These are phyloP conservation scores for Limnothrissa miodon DNA, from an alignment of 2,113 vertebrate genomes.

Conservation along the genomic window DNA sequence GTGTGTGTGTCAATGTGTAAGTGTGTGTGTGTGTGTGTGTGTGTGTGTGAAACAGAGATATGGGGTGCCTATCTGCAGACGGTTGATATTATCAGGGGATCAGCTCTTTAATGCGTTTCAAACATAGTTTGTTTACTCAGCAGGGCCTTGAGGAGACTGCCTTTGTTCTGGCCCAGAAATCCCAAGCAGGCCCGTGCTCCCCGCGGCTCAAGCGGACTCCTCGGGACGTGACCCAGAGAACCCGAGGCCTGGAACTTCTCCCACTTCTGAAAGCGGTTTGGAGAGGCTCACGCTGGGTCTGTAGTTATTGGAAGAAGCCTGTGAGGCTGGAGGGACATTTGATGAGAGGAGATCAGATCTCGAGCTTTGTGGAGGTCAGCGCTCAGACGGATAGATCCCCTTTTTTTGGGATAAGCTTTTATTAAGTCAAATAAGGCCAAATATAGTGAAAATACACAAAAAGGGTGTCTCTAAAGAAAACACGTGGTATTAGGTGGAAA, in stretches of 20 bases:
- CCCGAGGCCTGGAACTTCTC: not conserved
- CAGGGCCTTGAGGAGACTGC: constrained; percentile 23
- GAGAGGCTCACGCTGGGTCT: not conserved
- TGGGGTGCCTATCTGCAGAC: constrained; percentile 15
- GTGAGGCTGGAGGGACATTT: not conserved
- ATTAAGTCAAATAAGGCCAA: not conserved
- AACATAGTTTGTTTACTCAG: constrained; percentile 41
- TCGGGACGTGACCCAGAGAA: not conserved
- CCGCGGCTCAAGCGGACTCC: not conserved
- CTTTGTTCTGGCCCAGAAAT: constrained; percentile 32
- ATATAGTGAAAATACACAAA: not conserved
- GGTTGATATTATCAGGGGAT: constrained; percentile 40
- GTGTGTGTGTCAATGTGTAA: not conserved
- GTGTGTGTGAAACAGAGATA: not conserved
- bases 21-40: not conserved
- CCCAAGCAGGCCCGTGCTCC: not conserved
- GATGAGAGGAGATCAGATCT: not conserved
- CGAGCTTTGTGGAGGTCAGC: not conserved
- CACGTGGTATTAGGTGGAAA: no score
- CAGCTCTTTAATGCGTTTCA: constrained; percentile 38
- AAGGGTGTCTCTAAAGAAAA: not conserved
- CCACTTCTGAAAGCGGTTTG: not conserved
- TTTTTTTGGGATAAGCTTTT: not conserved
- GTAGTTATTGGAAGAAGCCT: not conserved
- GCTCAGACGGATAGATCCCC: not conserved